These are phyloP conservation scores for Drosophila trapezifrons DNA, from an alignment of 1,140 invertebrate genomes.

Conservation along the genomic window DNA sequence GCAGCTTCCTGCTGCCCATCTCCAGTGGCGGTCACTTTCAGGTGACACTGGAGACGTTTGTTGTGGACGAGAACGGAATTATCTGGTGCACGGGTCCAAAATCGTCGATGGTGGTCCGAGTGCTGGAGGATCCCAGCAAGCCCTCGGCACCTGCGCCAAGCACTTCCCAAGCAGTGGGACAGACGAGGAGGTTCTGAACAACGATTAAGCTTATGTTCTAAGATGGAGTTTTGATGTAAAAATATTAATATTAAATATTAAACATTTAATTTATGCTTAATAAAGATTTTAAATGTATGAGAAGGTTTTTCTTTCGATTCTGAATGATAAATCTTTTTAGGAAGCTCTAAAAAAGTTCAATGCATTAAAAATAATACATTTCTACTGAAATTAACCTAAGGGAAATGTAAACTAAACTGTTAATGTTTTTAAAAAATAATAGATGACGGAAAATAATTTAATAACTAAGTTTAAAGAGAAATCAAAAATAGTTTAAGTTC, in stretches of 20 bases:
- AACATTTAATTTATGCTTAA: background rate
- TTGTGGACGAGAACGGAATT: conserved; percentile 82
- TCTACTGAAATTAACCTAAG: too few relatives aligned
- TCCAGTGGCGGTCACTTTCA: conserved; percentile 83
- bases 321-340: too few relatives aligned
- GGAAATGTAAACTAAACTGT: too few relatives aligned
- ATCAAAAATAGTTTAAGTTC: too few relatives aligned
- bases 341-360: too few relatives aligned
- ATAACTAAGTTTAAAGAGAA: too few relatives aligned
- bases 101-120: conserved; percentile 80
- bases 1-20: conserved; percentile 88
- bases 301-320: background rate
- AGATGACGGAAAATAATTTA: too few relatives aligned
- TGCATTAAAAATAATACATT: too few relatives aligned
- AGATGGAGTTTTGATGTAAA: conserved; percentile 1
- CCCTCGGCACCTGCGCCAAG: conserved; percentile 57
- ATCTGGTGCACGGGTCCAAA: conserved; percentile 82
- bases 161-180: conserved; percentile 61
- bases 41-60: conserved; percentile 81
- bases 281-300: background rate
- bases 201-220: background rate
- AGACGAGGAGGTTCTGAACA: conserved; percentile 68
- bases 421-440: too few relatives aligned
- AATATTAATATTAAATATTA: conserved; percentile 18
- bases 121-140: conserved; percentile 81